Evolutionary conservation across 2,797 vertebrate species (phyloP).

Genomic region (Nyctibius grandis): DNA sequence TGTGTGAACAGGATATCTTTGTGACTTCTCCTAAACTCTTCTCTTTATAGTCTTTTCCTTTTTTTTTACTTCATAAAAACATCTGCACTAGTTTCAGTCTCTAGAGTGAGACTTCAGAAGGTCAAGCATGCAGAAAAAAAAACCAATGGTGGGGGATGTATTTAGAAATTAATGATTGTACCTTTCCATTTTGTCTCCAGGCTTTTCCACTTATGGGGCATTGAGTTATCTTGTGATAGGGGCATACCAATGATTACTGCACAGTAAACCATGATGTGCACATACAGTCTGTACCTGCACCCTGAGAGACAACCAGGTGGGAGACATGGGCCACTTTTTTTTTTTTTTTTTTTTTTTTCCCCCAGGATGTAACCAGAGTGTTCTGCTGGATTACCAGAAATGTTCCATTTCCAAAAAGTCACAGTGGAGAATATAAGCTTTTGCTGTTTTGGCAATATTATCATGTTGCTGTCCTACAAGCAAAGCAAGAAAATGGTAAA

Average conservation of each 20-base stretch:
- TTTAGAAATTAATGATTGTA: background rate
- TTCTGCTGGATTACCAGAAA: background rate
- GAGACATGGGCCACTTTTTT: background rate
- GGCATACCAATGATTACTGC: background rate
- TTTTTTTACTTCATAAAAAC: background rate
- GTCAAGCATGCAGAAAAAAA: background rate
- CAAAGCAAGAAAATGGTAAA: background rate
- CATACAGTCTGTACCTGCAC: background rate
- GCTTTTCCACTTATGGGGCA: background rate
- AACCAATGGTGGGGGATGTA: background rate
- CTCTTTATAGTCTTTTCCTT: background rate
- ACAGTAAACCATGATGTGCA: background rate
- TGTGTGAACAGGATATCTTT: background rate
- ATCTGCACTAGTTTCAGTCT: background rate
- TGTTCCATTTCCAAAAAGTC: background rate
- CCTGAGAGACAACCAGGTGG: background rate
- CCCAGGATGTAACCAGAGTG: background rate
- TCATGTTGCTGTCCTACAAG: background rate
- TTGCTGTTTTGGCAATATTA: background rate
- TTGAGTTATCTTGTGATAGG: background rate
- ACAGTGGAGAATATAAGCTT: background rate
- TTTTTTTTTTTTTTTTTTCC: too few species aligned
- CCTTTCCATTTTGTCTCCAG: background rate
- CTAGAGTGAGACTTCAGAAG: background rate
- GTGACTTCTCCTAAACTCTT: background rate